Base-by-base conservation (phyloP, 1,140 invertebrate species). In the Thereuonema tuberculata region DNA sequence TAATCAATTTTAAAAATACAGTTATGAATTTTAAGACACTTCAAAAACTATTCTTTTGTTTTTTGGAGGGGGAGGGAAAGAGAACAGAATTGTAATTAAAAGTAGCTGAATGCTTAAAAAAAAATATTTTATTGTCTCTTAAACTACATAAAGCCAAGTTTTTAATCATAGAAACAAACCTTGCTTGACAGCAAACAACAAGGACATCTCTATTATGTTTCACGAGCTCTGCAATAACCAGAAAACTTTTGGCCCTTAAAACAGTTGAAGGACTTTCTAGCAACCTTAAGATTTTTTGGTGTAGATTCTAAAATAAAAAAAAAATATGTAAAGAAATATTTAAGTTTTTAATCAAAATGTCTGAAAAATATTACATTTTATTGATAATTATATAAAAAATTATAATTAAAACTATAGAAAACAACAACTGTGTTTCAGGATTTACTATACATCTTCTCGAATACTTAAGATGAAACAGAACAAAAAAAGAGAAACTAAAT, bases 211-310 rank as follows among this genome's bases (percentile, higher is more conserved):
- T 14, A 29, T 55, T 55, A 12, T 17, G 28, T 27, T 29, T 26
- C 3, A 29, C 24, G 14, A 55, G 12, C 27, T 55, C 53, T 9
- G 53, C 23, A 5, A 55, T 27, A 27, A 55, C 21, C 14, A 55
- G 26, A 23, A 55, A 55, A 9, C 25, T 25, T 55, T 55, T 55
- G 23, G 53, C 53, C 12, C 53, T 12, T 55, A 55, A 55, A 23
- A 55, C 53, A 14, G 53, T 55, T 27, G 24, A 55, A 14, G 53
- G 28, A 28, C 53, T 55, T 26, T 55, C 53, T 14, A 55, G 26
- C 12, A 55, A 28, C 9, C 53, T 14, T 21, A 55, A 29, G 9
- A 55, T 23, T 28, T 14, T 29, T 55, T 55, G 53, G 15, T 26
- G 23, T 28, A 55, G 21, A 14, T 55, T 25, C 53, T 55, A 21